Conservation (phyloP, 2,888 invertebrate species). For the Ceramica pisi region DNA sequence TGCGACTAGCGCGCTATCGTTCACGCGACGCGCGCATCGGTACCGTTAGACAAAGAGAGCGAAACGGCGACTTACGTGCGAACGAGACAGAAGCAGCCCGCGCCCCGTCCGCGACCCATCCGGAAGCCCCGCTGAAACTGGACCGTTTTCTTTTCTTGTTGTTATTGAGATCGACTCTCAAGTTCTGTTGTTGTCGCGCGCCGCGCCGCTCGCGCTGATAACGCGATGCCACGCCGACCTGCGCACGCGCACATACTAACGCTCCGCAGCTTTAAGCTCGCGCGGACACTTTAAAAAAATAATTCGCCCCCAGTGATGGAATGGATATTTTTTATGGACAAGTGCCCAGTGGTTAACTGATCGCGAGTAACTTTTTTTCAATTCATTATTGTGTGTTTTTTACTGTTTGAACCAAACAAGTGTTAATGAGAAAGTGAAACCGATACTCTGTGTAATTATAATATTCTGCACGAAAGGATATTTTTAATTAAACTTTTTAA, state of each 20-base stretch:
- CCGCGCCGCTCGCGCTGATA: conserved; percentile 89
- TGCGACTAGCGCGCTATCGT: conserved; percentile 88
- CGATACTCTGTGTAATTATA: conserved; percentile 77
- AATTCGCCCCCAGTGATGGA: conserved; percentile 78
- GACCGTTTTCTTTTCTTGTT: conserved; percentile 91
- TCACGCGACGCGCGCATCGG: conserved; percentile 79
- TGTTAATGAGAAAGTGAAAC: conserved; percentile 82
- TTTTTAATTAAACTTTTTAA: conserved; percentile 69
- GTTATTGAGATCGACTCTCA: conserved; percentile 90
- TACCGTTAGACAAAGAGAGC: conserved; percentile 89
- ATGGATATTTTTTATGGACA: conserved; percentile 82
- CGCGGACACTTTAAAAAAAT: conserved; percentile 77
- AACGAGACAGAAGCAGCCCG: conserved; percentile 79
- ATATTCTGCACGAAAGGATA: conserved; percentile 72
- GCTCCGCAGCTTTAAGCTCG: conserved; percentile 85
- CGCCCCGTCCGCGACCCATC: conserved; percentile 88
- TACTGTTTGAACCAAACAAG: conserved; percentile 71
- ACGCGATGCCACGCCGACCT: conserved; percentile 89
- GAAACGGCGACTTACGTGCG: conserved; percentile 77
- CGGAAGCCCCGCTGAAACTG: conserved; percentile 91
- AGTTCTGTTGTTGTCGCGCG: conserved; percentile 90
- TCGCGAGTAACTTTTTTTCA: conserved; percentile 66
- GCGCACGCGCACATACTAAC: conserved; percentile 84
- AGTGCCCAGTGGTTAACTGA: conserved; percentile 81
- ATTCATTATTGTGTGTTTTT: conserved; percentile 70